Conservation (phyloP, 2,797 vertebrate genomes). For the Cephalopachus bancanus region DNA sequence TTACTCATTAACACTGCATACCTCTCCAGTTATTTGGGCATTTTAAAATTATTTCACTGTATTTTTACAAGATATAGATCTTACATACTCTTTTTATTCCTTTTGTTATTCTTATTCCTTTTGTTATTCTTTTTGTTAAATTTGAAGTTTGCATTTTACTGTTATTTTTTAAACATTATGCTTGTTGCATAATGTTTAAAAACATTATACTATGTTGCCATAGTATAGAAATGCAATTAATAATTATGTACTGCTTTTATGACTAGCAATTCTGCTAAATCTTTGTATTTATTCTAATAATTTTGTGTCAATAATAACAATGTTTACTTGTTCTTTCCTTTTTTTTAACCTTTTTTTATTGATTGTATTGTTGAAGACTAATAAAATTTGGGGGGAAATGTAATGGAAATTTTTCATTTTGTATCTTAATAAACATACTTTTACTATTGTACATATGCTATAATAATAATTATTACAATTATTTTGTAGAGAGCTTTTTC, state of each 20-base stretch:
- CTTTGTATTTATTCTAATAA: not conserved
- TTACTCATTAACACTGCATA: not conserved
- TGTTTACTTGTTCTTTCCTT: not conserved
- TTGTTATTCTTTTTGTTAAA: not conserved
- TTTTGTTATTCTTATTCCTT: no score
- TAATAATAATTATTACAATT: not conserved
- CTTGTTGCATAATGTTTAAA: not conserved
- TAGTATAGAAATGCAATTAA: not conserved
- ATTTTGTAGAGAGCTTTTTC: not conserved
- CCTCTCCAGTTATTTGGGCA: not conserved
- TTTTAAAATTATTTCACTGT: not conserved
- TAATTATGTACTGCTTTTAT: not conserved
- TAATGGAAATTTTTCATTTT: not conserved
- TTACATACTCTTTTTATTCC: not conserved
- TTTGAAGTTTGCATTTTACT: not conserved
- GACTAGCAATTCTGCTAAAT: not conserved
- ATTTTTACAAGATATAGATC: not conserved
- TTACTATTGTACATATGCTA: not conserved
- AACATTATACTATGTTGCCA: not conserved
- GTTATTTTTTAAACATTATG: not conserved
- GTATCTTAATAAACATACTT: not conserved
- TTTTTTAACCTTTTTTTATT: not conserved
- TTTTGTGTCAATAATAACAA: not conserved
- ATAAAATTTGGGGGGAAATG: not conserved
- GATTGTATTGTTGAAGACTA: not conserved